Evolutionary conservation across 2,113 vertebrate species (phyloP).

Genomic region (Nymphicus hollandicus): DNA sequence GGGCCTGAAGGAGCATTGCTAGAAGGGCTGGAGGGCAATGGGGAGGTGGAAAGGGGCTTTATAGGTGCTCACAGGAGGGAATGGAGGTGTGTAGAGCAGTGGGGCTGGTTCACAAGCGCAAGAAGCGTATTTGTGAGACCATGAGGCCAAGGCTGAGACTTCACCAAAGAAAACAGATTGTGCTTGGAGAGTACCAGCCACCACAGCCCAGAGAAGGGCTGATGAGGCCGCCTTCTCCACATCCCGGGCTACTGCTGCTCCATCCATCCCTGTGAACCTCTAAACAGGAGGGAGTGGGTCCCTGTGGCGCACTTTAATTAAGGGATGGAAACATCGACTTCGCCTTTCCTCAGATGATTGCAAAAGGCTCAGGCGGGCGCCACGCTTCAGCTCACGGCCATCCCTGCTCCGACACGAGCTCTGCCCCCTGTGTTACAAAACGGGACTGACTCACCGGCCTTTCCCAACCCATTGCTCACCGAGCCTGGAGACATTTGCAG

Average conservation of each 20-base stretch:
- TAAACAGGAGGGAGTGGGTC: not conserved
- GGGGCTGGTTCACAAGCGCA: rapidly evolving
- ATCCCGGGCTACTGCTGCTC: not conserved
- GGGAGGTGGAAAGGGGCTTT: not conserved
- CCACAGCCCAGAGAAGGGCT: not conserved
- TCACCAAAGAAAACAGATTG: not conserved
- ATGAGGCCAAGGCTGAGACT: not conserved
- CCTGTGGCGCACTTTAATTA: slow-evolving; percentile 35
- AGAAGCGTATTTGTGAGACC: rapidly evolving
- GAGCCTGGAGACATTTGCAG: not conserved
- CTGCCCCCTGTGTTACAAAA: slow-evolving; percentile 4
- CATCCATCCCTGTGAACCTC: not conserved
- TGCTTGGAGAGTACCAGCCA: rapidly evolving
- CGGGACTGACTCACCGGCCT: slow-evolving; percentile 29
- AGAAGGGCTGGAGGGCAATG: rapidly evolving
- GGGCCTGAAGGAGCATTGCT: not conserved
- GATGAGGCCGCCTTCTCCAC: rapidly evolving
- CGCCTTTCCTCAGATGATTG: slow-evolving; percentile 29
- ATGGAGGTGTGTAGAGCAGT: not conserved
- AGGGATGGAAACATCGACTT: slow-evolving; percentile 9
- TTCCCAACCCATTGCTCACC: not conserved
- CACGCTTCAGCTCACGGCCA: not conserved
- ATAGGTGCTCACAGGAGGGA: rapidly evolving
- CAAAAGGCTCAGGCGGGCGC: slow-evolving; percentile 54
- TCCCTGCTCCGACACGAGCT: slow-evolving; percentile 36